Conservation (phyloP, 2,797 vertebrate genomes). For the Cygnus olor region DNA sequence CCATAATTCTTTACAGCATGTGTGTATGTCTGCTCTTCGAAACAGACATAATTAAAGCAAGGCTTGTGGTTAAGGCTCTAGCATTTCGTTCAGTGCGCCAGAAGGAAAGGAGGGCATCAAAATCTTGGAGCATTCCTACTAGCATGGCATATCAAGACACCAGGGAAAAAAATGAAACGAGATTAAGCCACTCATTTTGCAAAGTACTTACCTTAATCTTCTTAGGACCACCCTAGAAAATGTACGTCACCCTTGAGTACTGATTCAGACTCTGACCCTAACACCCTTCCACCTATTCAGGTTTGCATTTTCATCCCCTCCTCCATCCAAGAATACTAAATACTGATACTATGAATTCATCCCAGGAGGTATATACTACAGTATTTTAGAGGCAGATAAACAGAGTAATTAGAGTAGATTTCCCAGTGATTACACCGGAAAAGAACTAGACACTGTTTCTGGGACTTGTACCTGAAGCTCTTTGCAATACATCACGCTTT, state of each 20-base stretch:
- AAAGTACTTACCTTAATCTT: not conserved
- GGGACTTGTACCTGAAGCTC: not conserved
- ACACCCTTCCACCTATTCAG: not conserved
- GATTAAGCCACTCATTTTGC: not conserved
- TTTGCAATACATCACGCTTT: not conserved
- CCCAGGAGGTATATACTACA: not conserved
- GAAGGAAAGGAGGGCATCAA: not conserved
- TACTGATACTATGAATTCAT: not conserved
- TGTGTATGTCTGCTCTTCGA: constrained; percentile 17
- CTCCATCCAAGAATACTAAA: not conserved
- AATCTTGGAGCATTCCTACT: not conserved
- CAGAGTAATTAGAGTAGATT: not conserved
- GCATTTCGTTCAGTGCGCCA: not conserved
- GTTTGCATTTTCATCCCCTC: not conserved
- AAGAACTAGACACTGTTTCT: not conserved
- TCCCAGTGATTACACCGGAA: not conserved
- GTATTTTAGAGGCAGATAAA: not conserved
- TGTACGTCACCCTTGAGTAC: not conserved
- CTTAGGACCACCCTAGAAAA: not conserved
- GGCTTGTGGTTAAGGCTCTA: not conserved
- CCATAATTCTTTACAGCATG: not conserved
- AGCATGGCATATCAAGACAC: not conserved
- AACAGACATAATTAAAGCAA: constrained; percentile 41
- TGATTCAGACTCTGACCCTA: not conserved
- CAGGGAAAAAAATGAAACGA: not conserved